Evolutionary conservation across 1,140 invertebrate species (phyloP).

Genomic region (Akabosia matsudoensis): DNA sequence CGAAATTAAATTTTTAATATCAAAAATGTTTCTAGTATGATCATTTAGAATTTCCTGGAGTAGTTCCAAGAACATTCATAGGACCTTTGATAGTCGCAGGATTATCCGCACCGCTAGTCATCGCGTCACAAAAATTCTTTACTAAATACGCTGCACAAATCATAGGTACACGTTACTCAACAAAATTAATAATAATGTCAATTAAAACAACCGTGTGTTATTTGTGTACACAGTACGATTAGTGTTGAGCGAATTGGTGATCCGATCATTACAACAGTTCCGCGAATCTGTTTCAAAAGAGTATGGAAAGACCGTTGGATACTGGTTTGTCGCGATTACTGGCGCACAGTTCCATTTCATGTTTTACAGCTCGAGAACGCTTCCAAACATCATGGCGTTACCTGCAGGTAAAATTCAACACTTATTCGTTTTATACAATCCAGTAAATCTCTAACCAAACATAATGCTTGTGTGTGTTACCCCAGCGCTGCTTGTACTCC

Average conservation of each 20-base stretch:
- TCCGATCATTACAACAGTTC: slow-evolving; percentile 70
- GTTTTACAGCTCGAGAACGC: slow-evolving; percentile 88
- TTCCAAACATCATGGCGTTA: slow-evolving; percentile 95
- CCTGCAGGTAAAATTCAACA: slow-evolving; percentile 70
- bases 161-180: too few species aligned
- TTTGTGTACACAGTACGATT: slow-evolving; percentile 68
- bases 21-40: slow-evolving; percentile 74
- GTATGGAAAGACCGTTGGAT: slow-evolving; percentile 72
- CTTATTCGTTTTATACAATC: not conserved
- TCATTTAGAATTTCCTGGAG: slow-evolving; percentile 95
- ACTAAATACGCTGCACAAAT: slow-evolving; percentile 88
- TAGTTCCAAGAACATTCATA: slow-evolving; percentile 94
- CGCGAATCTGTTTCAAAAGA: slow-evolving; percentile 65
- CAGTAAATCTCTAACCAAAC: slow-evolving; percentile 12
- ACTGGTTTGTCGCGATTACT: slow-evolving; percentile 81
- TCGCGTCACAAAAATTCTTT: slow-evolving; percentile 65
- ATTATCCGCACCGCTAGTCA: slow-evolving; percentile 72
- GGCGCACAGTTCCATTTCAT: slow-evolving; percentile 95
- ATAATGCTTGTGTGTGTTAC: slow-evolving; percentile 41
- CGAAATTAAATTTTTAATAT: not conserved
- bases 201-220: slow-evolving; percentile 18
- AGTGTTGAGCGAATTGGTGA: slow-evolving; percentile 70
- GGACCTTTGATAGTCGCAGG: slow-evolving; percentile 82
- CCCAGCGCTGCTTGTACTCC: slow-evolving; percentile 81
- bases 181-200: not conserved